These are phyloP conservation scores for Crambe crambe DNA, from an alignment of 37 sponge, comb jelly and placozoan species.

Conservation along the genomic window DNA sequence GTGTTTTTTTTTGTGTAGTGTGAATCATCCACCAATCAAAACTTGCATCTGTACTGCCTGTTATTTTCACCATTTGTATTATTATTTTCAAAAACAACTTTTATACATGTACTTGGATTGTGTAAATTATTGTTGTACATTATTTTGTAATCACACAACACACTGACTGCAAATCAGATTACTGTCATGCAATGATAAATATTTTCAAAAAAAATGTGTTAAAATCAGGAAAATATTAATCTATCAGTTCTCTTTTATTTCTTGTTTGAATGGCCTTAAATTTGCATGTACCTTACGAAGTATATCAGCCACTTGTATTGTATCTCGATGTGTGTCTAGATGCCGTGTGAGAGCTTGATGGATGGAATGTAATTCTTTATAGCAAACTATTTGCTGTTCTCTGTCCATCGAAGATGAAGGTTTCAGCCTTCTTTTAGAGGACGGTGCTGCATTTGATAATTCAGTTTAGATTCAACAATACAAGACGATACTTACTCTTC, in stretches of 20 bases:
- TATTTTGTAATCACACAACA: not conserved
- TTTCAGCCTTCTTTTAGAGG: not conserved
- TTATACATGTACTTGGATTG: not conserved
- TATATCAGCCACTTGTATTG: not conserved
- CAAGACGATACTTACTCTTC: slow-evolving; percentile 2
- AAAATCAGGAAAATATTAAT: not conserved
- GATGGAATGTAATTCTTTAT: slow-evolving; percentile 32
- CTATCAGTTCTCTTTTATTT: not conserved
- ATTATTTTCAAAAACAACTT: not conserved
- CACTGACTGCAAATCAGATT: not conserved
- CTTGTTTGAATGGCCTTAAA: slow-evolving; percentile 5
- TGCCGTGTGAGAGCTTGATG: not conserved
- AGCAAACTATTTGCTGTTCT: slow-evolving; percentile 43
- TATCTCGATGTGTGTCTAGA: slow-evolving; percentile 1
- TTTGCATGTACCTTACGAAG: not conserved
- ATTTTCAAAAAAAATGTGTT: too few relatives aligned
- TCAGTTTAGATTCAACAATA: not conserved
- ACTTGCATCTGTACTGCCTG: not conserved
- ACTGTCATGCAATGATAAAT: not conserved
- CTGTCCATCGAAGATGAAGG: not conserved
- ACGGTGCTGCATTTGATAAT: not conserved
- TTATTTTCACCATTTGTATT: not conserved
- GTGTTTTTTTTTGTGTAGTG: not conserved
- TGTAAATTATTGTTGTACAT: not conserved
- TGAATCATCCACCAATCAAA: slow-evolving; percentile 11